Base-by-base conservation (phyloP, 1,140 invertebrate species). In the Chionoecetes opilio region DNA sequence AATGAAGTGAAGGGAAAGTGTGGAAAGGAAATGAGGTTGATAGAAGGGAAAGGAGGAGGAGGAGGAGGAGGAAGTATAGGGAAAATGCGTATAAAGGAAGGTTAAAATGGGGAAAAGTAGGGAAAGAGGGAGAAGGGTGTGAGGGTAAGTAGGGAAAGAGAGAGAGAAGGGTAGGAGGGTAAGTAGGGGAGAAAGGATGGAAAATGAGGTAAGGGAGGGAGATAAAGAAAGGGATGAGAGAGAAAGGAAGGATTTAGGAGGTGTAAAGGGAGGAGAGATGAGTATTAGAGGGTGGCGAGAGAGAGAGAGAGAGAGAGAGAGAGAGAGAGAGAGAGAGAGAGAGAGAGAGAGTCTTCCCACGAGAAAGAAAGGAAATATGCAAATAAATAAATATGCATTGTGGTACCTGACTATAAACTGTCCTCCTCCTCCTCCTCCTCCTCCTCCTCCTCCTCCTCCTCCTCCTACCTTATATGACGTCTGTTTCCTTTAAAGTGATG, bases 351-450 rank as follows among this genome's bases (percentile, higher is more conserved):
- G 31, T 87, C 5, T 87, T 31, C 82, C n/a, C 29, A 31, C 29
- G 82, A 84, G 82, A 84, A 82, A 21, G 3, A 32, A 34, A 84
- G 32, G 26, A 3, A 29, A 9, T 84, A 84, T 84, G 82, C 32
- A 84, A 84, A 84, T 84, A 84, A 84, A 34, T 84, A 84, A 8
- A 29, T 26, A 9, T 84, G 21, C n/a, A n/a, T n/a, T n/a, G n/a
- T n/a, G n/a, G 82, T 84, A 86, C 84, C 29, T 35, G 84, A 86
- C 29, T 34, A 84, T 84, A 84, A 84, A 84, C n/a, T 34, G 9
- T 86, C 31, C 6, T 31, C 9, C 32, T 9, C 9, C 5, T 35
- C 9, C 8, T 21, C 11, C 29, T 32, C 84, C 35, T 86, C n/a
- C 46, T 14, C 9, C 34, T 32, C 84, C 35, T 86, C 84, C 84